Conservation (phyloP, 2,888 invertebrate genomes). For the Odontocerum albicorne region DNA sequence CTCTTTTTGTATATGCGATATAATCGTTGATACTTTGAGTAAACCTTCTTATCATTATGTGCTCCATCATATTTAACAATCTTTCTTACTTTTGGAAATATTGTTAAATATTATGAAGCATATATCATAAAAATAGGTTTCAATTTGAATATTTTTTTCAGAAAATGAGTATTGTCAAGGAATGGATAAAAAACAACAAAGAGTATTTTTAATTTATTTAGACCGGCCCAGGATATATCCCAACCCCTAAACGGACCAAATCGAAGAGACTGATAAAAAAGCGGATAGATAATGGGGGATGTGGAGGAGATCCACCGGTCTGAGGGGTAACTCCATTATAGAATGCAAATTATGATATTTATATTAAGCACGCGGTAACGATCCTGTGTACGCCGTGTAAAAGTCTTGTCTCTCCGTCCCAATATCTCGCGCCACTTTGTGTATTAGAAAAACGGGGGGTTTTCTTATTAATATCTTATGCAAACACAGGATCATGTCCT, state of each 20-base stretch:
- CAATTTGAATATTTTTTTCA: too few species aligned
- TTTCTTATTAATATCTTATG: too few species aligned
- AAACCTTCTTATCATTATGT: too few species aligned
- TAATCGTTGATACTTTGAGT: too few species aligned
- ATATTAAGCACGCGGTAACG: slow-evolving; percentile 25
- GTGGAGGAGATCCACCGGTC: background rate
- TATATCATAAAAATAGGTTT: too few species aligned
- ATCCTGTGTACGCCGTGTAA: slow-evolving; percentile 2
- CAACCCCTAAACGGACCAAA: slow-evolving; percentile 12
- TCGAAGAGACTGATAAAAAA: slow-evolving; percentile 1
- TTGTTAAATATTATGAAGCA: too few species aligned
- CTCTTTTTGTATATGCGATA: too few species aligned
- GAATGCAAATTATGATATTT: slow-evolving; percentile 33
- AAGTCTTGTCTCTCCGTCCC: background rate
- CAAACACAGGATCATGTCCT: too few species aligned
- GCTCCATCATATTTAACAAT: too few species aligned
- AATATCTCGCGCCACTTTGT: background rate
- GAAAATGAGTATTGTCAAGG: too few species aligned
- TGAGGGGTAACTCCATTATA: slow-evolving; percentile 26
- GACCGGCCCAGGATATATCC: too few species aligned
- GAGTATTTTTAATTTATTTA: background rate
- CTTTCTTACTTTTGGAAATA: too few species aligned
- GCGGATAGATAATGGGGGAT: slow-evolving; percentile 7
- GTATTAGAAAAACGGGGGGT: background rate
- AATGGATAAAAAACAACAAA: background rate